These are phyloP conservation scores for Tetranychus piercei DNA, from an alignment of 2,888 invertebrate genomes.

Conservation along the genomic window DNA sequence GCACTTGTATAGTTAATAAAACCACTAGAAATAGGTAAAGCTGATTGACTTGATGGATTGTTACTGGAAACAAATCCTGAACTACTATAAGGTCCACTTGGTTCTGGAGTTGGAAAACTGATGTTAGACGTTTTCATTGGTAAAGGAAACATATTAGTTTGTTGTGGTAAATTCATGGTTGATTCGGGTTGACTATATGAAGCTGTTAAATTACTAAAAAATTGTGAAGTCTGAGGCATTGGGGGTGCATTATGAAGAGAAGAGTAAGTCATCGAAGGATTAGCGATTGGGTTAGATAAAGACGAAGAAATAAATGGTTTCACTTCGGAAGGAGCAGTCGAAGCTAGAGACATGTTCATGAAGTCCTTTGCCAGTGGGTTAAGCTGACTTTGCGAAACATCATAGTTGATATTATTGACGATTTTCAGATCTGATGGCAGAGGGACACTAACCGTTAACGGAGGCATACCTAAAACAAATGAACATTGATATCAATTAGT, in stretches of 20 bases:
- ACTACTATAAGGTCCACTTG: background rate
- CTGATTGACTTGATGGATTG: background rate
- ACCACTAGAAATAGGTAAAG: background rate
- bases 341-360: background rate
- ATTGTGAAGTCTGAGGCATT: background rate
- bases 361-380: background rate
- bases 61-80: background rate
- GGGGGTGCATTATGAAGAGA: background rate
- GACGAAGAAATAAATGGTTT: background rate
- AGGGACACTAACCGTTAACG: conserved; percentile 55
- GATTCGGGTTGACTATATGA: background rate
- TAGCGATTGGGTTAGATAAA: background rate
- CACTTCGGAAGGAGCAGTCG: background rate
- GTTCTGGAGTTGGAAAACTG: background rate
- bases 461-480: conserved; percentile 51
- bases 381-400: background rate
- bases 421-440: conserved; percentile 35
- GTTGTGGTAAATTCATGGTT: background rate
- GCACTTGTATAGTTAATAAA: background rate
- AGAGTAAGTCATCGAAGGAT: background rate
- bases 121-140: background rate
- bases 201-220: background rate
- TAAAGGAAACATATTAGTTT: background rate
- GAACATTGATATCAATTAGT: background rate
- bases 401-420: background rate